Percentiles rank a stretch among this genome's conserved stretches.
Evolutionary conservation across 2,888 invertebrate genomes (phyloP).

Genomic region (Rhagium mordax): DNA sequence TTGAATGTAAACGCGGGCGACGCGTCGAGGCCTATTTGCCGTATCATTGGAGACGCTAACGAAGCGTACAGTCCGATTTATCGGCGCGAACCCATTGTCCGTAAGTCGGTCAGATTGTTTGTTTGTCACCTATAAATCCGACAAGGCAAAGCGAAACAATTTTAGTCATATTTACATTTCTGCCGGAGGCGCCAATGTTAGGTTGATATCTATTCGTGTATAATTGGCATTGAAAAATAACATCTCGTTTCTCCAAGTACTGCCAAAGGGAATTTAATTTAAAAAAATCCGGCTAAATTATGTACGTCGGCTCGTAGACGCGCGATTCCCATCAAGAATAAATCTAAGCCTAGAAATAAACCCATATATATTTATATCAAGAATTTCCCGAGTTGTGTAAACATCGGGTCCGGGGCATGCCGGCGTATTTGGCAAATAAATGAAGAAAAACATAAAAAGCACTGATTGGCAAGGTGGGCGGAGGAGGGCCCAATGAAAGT

Average conservation of each 20-base stretch:
- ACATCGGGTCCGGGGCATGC: conserved; percentile 21
- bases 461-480: conserved; percentile 55
- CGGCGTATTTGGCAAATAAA: conserved; percentile 45
- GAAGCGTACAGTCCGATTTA: conserved; percentile 42
- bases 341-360: conserved; percentile 4
- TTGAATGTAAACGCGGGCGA: conserved; percentile 35
- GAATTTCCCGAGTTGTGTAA: conserved; percentile 33
- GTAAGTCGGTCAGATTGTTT: conserved; percentile 12
- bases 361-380: conserved; percentile 23
- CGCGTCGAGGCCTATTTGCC: conserved; percentile 45
- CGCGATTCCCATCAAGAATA: conserved; percentile 7
- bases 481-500: conserved; percentile 59
- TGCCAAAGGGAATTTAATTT: not conserved
- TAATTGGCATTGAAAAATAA: too few species aligned
- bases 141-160: not conserved
- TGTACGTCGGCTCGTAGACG: not conserved
- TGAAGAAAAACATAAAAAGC: conserved; percentile 57
- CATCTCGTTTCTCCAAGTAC: too few species aligned
- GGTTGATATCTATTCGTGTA: too few species aligned
- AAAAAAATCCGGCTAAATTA: not conserved
- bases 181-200: conserved; percentile 4
- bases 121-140: conserved; percentile 14
- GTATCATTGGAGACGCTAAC: conserved; percentile 43
- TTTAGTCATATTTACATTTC: not conserved
- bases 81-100: conserved; percentile 23